A percentile compares a stretch with the other conserved stretches of the same genome.
Conservation (phyloP, 2,113 vertebrate species). For the Numida meleagris region DNA sequence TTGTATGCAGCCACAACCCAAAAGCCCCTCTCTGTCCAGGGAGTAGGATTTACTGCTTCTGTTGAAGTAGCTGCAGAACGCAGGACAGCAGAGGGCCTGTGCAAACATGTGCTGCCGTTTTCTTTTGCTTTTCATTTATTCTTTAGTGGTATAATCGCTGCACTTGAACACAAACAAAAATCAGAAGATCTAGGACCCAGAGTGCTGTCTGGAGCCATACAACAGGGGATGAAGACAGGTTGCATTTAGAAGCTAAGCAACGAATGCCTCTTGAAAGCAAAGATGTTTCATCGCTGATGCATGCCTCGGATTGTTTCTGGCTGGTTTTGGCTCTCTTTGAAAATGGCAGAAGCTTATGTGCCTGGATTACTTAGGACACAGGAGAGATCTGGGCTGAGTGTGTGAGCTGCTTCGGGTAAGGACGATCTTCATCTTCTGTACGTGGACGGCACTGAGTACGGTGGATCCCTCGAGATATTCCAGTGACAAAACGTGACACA, state of each 20-base stretch:
- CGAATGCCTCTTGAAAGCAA: not conserved
- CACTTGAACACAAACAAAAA: constrained; percentile 33
- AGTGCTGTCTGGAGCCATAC: not conserved
- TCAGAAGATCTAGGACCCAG: not conserved
- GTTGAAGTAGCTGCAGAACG: constrained; percentile 18
- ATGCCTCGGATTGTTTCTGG: not conserved
- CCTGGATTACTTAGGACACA: not conserved
- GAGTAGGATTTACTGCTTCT: constrained; percentile 17
- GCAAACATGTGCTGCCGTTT: constrained; percentile 11
- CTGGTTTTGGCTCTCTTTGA: not conserved
- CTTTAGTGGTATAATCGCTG: not conserved
- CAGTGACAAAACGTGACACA: not conserved
- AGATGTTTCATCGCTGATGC: constrained; percentile 6
- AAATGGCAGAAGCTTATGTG: not conserved
- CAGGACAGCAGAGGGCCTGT: constrained; percentile 27
- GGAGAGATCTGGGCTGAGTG: not conserved
- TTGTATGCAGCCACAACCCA: constrained; percentile 6
- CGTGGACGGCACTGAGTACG: not conserved
- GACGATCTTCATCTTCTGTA: not conserved
- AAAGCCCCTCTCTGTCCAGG: not conserved
- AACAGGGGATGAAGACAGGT: not conserved
- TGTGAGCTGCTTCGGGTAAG: fast-evolving
- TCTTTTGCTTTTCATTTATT: constrained; percentile 42
- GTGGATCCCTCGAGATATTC: not conserved
- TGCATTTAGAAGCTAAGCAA: not conserved